phyloP scores from a whole-genome alignment of 1,140 invertebrate genomes.

The Drosophila biarmipes region DNA sequence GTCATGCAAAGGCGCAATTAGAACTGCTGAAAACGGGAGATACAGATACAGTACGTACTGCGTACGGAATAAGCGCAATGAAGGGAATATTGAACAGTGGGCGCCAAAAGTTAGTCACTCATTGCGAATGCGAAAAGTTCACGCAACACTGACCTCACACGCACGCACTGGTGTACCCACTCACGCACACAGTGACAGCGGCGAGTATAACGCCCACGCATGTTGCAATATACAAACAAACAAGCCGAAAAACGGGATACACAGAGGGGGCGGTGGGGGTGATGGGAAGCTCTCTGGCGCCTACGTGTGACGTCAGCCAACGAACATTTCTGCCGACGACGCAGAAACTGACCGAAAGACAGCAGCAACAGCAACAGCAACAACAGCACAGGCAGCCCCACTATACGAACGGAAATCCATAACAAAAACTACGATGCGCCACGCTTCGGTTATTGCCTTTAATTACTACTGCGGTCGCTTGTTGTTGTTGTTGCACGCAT shows the following conservation, averaged over 20 bases:
- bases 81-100: slow-evolving; percentile 19
- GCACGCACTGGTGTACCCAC: slow-evolving; percentile 14
- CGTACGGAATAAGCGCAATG: slow-evolving; percentile 14
- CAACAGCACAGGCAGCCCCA: slow-evolving; percentile 37
- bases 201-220: slow-evolving; percentile 69
- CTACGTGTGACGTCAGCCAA: slow-evolving; percentile 69
- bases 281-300: slow-evolving; percentile 58
- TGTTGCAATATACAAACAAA: slow-evolving; percentile 67
- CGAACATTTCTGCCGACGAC: slow-evolving; percentile 67
- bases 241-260: slow-evolving; percentile 21
- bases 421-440: slow-evolving; percentile 72
- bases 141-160: slow-evolving; percentile 62
- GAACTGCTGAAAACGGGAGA: slow-evolving; percentile 26
- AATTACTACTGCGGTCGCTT: slow-evolving; percentile 62
- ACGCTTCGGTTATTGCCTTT: slow-evolving; percentile 81
- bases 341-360: slow-evolving; percentile 56
- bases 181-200: slow-evolving; percentile 14
- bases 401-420: slow-evolving; percentile 65
- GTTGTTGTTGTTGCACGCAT: slow-evolving; percentile 53
- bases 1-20: slow-evolving; percentile 41
- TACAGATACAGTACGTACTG: slow-evolving; percentile 27
- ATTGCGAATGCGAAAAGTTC: slow-evolving; percentile 55
- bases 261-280: slow-evolving; percentile 2
- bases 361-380: slow-evolving; percentile 27
- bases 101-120: slow-evolving; percentile 11